phyloP scores from a whole-genome alignment of 1,140 invertebrate species.

The Charaxes varanes region DNA sequence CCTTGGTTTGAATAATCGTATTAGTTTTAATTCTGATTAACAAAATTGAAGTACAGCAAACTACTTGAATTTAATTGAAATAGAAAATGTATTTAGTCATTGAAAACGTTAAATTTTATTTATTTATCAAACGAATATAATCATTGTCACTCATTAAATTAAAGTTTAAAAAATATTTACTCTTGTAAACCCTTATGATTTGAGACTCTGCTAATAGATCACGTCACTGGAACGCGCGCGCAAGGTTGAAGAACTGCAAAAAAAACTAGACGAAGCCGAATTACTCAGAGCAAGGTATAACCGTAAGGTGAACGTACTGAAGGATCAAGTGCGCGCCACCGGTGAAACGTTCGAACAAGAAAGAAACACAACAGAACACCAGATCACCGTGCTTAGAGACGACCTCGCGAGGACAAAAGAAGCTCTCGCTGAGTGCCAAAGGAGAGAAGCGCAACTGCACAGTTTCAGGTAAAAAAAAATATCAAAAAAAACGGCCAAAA shows the following conservation, averaged over 20 bases:
- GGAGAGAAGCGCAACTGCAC: slow-evolving; percentile 82
- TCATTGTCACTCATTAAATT: neutral
- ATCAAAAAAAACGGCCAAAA: too few relatives aligned
- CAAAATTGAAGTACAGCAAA: neutral
- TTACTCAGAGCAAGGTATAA: slow-evolving; percentile 80
- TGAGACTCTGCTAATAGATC: slow-evolving; percentile 76
- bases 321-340: slow-evolving; percentile 77
- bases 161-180: too few relatives aligned
- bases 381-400: slow-evolving; percentile 78
- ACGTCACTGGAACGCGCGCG: slow-evolving; percentile 85
- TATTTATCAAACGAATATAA: neutral
- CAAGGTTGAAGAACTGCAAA: slow-evolving; percentile 89
- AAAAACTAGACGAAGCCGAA: slow-evolving; percentile 83
- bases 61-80: slow-evolving; percentile 3
- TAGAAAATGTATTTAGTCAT: slow-evolving; percentile 6
- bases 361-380: slow-evolving; percentile 80
- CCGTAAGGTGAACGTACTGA: slow-evolving; percentile 81
- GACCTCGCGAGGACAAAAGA: slow-evolving; percentile 83
- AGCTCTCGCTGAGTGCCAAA: slow-evolving; percentile 80
- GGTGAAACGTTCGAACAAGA: slow-evolving; percentile 82
- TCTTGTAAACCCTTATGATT: too few relatives aligned
- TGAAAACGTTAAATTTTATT: slow-evolving; percentile 2
- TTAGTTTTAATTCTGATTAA: slow-evolving; percentile 3
- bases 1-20: slow-evolving; percentile 10
- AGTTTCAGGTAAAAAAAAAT: slow-evolving; percentile 76